phyloP scores from a whole-genome alignment of 2,113 vertebrate genomes.

The Formicarius rufipectus region DNA sequence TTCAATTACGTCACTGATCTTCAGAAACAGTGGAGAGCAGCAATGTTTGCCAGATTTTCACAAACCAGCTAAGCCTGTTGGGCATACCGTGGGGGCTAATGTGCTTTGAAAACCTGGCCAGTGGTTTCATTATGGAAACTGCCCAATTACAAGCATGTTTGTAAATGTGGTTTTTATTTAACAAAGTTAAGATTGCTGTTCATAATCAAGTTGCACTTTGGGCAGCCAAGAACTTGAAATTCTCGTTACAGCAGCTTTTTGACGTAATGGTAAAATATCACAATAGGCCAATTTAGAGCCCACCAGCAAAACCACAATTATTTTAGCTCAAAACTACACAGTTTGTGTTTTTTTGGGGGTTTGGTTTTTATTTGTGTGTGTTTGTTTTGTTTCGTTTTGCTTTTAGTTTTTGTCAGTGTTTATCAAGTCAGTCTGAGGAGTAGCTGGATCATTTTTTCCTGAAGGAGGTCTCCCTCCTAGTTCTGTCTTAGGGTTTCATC shows the following conservation, averaged over 20 bases:
- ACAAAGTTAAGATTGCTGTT: background rate
- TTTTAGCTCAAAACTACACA: background rate
- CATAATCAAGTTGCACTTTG: background rate
- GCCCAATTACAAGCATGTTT: background rate
- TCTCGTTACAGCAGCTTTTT: background rate
- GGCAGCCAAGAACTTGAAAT: background rate
- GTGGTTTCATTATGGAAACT: background rate
- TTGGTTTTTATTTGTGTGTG: too few species aligned
- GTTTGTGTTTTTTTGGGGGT: accelerated
- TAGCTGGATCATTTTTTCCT: background rate
- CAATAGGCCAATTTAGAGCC: background rate
- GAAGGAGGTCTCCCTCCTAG: background rate
- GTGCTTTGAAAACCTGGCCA: background rate
- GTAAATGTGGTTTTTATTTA: constrained; percentile 21
- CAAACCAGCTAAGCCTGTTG: background rate
- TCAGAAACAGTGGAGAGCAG: background rate
- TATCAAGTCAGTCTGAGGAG: background rate
- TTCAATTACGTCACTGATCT: background rate
- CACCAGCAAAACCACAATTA: background rate
- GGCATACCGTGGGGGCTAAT: background rate
- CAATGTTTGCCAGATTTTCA: background rate
- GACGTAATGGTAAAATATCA: background rate
- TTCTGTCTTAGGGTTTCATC: background rate
- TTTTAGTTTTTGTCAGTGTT: background rate
- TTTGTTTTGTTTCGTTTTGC: too few species aligned